Percentiles rank a stretch among this genome's conserved stretches.
Evolutionary conservation across 2,113 vertebrate genomes (phyloP).

Genomic region (Chaetops frenatus): DNA sequence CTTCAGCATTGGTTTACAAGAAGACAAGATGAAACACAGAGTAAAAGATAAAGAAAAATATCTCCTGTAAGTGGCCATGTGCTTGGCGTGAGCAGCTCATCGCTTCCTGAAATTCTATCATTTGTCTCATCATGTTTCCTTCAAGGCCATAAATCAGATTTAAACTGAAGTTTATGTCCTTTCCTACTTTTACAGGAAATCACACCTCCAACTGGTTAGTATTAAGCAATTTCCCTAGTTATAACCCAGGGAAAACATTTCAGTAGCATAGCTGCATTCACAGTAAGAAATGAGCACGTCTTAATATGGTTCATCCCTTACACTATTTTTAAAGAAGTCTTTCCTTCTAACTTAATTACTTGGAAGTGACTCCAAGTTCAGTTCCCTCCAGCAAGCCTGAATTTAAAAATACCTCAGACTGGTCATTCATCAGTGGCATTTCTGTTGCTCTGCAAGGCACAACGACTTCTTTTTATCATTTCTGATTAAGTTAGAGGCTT

Average conservation of each 20-base stretch:
- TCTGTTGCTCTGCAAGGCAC: background rate
- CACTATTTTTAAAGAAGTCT: background rate
- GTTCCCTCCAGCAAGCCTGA: background rate
- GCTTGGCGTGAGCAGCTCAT: background rate
- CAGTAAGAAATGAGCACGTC: background rate
- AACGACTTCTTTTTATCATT: background rate
- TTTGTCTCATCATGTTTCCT: background rate
- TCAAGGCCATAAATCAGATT: background rate
- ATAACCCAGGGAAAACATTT: background rate
- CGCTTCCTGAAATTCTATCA: background rate
- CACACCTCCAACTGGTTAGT: background rate
- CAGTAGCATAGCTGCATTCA: background rate
- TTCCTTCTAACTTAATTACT: slow-evolving; percentile 16
- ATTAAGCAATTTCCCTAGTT: background rate
- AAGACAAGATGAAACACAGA: background rate
- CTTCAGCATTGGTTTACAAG: background rate
- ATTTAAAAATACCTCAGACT: slow-evolving; percentile 4
- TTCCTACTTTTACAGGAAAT: background rate
- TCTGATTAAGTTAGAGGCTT: background rate
- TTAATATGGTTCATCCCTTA: background rate
- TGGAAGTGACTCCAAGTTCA: background rate
- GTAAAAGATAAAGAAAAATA: background rate
- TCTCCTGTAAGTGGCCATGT: background rate
- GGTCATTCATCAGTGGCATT: background rate
- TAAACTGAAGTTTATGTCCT: background rate